phyloP scores from a whole-genome alignment of 2,888 invertebrate genomes.

The Metallyticus violacea region DNA sequence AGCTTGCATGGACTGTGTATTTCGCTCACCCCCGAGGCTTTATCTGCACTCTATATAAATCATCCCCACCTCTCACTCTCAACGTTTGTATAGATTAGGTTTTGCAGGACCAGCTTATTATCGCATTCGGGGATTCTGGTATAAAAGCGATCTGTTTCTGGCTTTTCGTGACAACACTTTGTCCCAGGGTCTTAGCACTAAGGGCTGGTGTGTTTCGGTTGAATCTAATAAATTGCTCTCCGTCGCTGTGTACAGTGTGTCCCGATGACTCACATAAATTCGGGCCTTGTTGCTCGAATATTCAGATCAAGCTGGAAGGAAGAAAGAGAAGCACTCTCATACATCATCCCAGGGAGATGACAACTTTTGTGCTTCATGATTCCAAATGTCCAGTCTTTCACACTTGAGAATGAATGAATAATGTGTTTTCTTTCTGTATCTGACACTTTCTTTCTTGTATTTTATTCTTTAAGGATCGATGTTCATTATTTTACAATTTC shows the following conservation, averaged over 20 bases:
- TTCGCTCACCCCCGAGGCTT: background rate
- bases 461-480: no score
- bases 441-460: no score
- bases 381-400: no score
- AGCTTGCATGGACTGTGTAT: background rate
- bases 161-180: background rate
- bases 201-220: background rate
- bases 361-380: no score
- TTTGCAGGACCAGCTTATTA: background rate
- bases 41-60: background rate
- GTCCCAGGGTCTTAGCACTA: background rate
- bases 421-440: no score
- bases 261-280: background rate
- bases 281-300: background rate
- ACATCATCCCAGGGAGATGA: no score
- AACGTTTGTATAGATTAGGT: background rate
- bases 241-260: background rate
- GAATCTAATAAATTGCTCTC: background rate
- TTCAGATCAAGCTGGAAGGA: no score
- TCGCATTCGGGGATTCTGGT: background rate
- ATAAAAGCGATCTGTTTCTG: background rate
- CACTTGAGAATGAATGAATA: no score
- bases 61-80: background rate
- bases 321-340: no score
- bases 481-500: no score